These are phyloP conservation scores for Neotragus moschatus DNA, from an alignment of 2,113 vertebrate genomes.

Conservation along the genomic window DNA sequence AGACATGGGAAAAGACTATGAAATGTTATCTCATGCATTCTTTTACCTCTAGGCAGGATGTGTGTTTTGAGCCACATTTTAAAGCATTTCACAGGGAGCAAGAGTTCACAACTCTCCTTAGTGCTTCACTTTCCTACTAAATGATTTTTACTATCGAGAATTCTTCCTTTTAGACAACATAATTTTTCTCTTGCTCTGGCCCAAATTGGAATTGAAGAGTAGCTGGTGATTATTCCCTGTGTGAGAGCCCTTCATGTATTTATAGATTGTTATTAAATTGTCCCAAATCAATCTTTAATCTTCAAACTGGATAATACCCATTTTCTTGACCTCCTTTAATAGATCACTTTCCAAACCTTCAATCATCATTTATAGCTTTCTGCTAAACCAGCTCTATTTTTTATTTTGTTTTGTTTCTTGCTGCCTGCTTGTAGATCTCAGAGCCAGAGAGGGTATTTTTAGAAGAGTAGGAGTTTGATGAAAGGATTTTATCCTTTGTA, in stretches of 20 bases:
- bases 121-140: constrained; percentile 32
- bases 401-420: neutral
- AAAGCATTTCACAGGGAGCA: neutral
- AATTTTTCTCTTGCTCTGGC: constrained; percentile 46
- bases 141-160: constrained; percentile 22
- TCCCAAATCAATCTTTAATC: constrained; percentile 56
- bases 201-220: constrained; percentile 24
- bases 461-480: constrained; percentile 32
- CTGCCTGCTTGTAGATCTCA: neutral
- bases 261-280: constrained; percentile 56
- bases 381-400: neutral
- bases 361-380: constrained; percentile 34
- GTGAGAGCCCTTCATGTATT: constrained; percentile 48
- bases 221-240: constrained; percentile 52
- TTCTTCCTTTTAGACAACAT: constrained; percentile 38
- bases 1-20: neutral
- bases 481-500: constrained; percentile 47
- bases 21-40: neutral
- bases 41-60: neutral
- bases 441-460: constrained; percentile 32
- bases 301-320: constrained; percentile 42
- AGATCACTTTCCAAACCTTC: constrained; percentile 41
- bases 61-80: neutral
- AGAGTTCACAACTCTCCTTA: neutral
- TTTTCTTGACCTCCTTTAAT: constrained; percentile 49